phyloP scores from a whole-genome alignment of 2,797 vertebrate genomes.

The Crypturellus tataupa region DNA sequence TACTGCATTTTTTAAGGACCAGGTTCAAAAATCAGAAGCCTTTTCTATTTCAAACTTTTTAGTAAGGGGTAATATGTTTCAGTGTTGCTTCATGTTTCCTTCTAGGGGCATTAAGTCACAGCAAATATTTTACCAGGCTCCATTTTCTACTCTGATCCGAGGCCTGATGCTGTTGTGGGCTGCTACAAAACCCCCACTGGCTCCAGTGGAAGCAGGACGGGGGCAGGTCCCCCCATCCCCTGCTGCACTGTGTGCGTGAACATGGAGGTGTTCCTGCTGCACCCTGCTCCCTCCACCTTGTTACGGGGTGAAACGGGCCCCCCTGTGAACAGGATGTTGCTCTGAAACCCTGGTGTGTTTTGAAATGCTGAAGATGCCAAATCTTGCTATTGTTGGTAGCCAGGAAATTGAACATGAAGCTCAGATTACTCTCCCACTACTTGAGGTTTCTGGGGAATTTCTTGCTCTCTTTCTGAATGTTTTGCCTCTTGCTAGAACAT shows the following conservation, averaged over 20 bases:
- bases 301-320: neutral
- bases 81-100: neutral
- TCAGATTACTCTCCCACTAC: neutral
- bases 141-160: neutral
- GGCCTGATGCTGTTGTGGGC: neutral
- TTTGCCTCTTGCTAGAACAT: conserved; percentile 28
- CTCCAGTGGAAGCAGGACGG: neutral
- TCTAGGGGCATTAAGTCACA: neutral
- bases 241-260: rapidly evolving
- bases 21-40: neutral
- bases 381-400: neutral
- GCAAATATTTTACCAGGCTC: neutral
- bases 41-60: neutral
- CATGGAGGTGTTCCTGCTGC: neutral
- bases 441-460: conserved; percentile 17
- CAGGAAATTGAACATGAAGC: neutral
- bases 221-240: neutral
- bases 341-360: neutral
- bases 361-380: neutral
- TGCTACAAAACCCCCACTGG: rapidly evolving
- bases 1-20: neutral
- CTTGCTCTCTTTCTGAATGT: neutral
- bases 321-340: neutral
- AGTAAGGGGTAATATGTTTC: neutral
- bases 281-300: neutral